Evolutionary conservation across 2,113 vertebrate genomes (phyloP).

Genomic region (Brachypteracias leptosomus): DNA sequence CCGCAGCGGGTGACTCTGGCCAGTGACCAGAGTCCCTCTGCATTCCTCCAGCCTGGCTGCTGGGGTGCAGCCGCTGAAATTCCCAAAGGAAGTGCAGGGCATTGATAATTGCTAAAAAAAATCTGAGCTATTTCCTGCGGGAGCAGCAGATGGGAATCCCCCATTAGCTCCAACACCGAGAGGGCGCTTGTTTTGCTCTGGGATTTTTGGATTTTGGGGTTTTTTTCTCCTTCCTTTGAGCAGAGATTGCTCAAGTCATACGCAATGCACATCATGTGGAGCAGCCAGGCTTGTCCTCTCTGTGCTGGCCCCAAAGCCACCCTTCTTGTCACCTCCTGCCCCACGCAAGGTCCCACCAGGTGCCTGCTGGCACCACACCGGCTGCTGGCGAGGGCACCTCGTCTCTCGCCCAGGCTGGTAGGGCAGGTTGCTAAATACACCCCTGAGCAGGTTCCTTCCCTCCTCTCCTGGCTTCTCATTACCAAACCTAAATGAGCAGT

Average conservation of each 20-base stretch:
- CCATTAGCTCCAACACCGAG: neutral
- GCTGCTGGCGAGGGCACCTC: neutral
- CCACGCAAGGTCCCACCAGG: neutral
- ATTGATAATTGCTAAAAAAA: slow-evolving; percentile 40
- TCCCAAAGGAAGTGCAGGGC: slow-evolving; percentile 49
- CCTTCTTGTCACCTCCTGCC: neutral
- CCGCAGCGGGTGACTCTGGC: neutral
- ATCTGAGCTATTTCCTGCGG: slow-evolving; percentile 65
- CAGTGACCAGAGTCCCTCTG: fast-evolving
- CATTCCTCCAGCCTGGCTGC: neutral
- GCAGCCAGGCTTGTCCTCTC: neutral
- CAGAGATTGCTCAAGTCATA: neutral
- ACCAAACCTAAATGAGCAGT: neutral
- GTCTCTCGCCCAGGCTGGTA: neutral
- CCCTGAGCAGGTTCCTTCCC: slow-evolving; percentile 12
- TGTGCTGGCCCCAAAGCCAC: neutral
- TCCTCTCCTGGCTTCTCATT: neutral
- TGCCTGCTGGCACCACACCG: fast-evolving
- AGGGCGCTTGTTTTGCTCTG: neutral
- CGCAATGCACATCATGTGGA: fast-evolving
- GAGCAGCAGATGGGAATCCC: slow-evolving; percentile 48
- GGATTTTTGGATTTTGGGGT: neutral
- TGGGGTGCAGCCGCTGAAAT: neutral
- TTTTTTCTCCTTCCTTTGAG: neutral
- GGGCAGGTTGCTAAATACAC: neutral